Percentiles rank a stretch among this genome's conserved stretches.
These are phyloP conservation scores for Helicoverpa zea DNA, from an alignment of 1,140 invertebrate species.

Conservation along the genomic window DNA sequence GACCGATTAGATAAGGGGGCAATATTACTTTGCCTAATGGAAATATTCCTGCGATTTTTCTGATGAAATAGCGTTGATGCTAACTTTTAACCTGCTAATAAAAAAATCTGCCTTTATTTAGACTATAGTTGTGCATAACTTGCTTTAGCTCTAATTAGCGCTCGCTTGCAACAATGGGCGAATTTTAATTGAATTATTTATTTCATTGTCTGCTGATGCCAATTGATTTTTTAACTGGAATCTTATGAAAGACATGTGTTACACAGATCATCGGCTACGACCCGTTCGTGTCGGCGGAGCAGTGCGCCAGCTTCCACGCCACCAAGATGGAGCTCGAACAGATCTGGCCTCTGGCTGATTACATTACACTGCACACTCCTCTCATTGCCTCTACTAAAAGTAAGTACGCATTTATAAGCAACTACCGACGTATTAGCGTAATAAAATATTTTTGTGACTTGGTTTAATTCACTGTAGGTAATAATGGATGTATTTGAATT, in stretches of 20 bases:
- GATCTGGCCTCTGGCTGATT: slow-evolving; percentile 97
- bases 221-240: not conserved
- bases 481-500: too few relatives aligned
- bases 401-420: slow-evolving; percentile 82
- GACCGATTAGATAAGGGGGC: slow-evolving; percentile 18
- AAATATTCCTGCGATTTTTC: slow-evolving; percentile 8
- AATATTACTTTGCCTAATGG: not conserved
- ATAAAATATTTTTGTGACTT: not conserved
- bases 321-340: slow-evolving; percentile 93
- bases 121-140: not conserved
- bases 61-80: slow-evolving; percentile 11
- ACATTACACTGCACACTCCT: slow-evolving; percentile 98
- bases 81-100: slow-evolving; percentile 27
- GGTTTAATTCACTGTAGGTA: too few relatives aligned
- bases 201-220: not conserved
- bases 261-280: slow-evolving; percentile 95
- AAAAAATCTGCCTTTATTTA: slow-evolving; percentile 28
- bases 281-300: slow-evolving; percentile 94
- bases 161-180: not conserved
- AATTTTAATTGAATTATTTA: not conserved
- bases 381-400: slow-evolving; percentile 97
- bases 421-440: not conserved
- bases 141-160: not conserved
- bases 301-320: slow-evolving; percentile 92
- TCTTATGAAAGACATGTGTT: slow-evolving; percentile 8